These are phyloP conservation scores for Desmodus rotundus DNA, from an alignment of 2,113 vertebrate species.

Conservation along the genomic window DNA sequence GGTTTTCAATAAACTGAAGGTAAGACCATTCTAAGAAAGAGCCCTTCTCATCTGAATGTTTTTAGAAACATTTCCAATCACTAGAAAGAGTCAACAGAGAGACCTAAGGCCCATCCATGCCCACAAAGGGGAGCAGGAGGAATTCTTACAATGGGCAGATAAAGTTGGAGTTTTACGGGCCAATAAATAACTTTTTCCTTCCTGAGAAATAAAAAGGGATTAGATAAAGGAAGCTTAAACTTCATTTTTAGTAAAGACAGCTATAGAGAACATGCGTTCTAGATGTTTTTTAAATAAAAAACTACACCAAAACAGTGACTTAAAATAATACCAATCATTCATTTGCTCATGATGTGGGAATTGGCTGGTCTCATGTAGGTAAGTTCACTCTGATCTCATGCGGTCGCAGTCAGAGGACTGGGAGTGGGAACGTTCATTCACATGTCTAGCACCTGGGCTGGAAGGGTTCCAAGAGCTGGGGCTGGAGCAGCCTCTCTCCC, in stretches of 20 bases:
- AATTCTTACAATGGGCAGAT: neutral
- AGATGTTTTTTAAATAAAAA: neutral
- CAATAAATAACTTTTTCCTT: neutral
- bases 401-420: neutral
- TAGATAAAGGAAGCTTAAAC: neutral
- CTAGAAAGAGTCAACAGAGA: neutral
- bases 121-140: neutral
- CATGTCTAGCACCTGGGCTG: neutral
- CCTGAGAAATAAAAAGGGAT: neutral
- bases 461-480: neutral
- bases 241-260: neutral
- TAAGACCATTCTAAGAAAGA: neutral
- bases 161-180: neutral
- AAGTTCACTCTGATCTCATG: neutral
- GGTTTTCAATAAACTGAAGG: neutral
- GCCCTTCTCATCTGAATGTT: neutral
- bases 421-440: too few relatives aligned
- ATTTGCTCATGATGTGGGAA: neutral
- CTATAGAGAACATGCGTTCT: neutral
- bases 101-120: neutral
- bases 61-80: neutral
- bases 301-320: neutral
- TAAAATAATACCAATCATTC: neutral
- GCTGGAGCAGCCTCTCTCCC: neutral
- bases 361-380: neutral